A percentile compares a stretch with the other conserved stretches of the same genome.
Evolutionary conservation across 2,797 vertebrate species (phyloP).

Genomic region (Sarcoramphus papa): DNA sequence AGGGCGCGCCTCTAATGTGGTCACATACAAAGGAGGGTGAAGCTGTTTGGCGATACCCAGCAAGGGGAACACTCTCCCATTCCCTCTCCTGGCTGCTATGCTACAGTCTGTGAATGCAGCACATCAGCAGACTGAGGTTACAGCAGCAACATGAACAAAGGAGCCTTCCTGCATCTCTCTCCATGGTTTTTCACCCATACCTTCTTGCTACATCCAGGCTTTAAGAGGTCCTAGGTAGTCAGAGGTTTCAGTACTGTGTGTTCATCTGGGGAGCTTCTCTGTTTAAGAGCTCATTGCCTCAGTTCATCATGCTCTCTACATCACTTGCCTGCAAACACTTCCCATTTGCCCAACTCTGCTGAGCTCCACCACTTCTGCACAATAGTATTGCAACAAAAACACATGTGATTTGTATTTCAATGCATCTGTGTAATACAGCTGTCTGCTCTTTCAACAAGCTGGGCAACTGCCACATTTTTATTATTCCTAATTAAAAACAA

Average conservation of each 20-base stretch:
- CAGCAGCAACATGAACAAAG: neutral
- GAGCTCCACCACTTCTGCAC: neutral
- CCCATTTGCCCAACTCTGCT: neutral
- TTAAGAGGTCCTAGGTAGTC: neutral
- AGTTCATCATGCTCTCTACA: neutral
- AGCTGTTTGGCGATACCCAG: neutral
- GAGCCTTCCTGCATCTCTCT: neutral
- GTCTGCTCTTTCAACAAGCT: neutral
- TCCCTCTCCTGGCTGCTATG: neutral
- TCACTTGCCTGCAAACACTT: neutral
- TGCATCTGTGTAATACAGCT: neutral
- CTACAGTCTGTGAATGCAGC: fast-evolving
- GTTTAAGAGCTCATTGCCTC: neutral
- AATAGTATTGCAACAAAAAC: fast-evolving
- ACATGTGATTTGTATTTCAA: neutral
- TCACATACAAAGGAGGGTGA: neutral
- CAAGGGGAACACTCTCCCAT: neutral
- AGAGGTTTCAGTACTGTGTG: neutral
- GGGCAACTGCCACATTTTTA: neutral
- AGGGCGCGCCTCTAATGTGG: neutral
- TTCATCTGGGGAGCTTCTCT: neutral
- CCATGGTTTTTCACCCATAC: neutral
- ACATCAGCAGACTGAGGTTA: neutral
- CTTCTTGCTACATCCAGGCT: neutral
- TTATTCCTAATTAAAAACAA: neutral